Percentiles rank a stretch among this genome's conserved stretches.
Evolutionary conservation across 2,113 vertebrate species (phyloP).

Genomic region (Rhea pennata): DNA sequence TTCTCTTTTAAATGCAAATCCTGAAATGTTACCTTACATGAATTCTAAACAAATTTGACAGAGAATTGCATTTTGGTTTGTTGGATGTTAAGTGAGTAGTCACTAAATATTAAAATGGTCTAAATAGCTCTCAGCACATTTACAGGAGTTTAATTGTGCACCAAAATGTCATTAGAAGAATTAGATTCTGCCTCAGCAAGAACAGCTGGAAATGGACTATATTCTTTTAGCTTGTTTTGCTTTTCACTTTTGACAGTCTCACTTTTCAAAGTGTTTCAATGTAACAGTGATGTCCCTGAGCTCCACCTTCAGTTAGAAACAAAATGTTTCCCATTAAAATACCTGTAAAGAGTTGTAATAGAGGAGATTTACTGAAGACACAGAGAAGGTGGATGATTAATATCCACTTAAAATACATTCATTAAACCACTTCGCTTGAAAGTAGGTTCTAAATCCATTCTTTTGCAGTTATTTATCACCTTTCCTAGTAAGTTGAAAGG

Average conservation of each 20-base stretch:
- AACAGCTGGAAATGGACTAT: slow-evolving; percentile 5
- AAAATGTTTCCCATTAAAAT: neutral
- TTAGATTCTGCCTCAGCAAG: slow-evolving; percentile 15
- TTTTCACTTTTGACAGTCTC: neutral
- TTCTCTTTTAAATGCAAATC: neutral
- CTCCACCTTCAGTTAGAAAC: neutral
- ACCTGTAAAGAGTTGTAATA: neutral
- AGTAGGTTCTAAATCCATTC: neutral
- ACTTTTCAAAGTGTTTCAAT: neutral
- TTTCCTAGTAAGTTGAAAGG: neutral
- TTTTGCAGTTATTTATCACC: slow-evolving; percentile 4
- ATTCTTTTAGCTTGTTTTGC: neutral
- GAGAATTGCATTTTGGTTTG: neutral
- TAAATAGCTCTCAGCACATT: neutral
- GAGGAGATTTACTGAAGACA: neutral
- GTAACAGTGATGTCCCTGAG: neutral
- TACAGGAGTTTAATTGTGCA: neutral
- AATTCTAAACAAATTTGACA: slow-evolving; percentile 15
- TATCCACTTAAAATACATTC: neutral
- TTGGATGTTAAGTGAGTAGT: neutral
- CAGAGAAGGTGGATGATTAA: slow-evolving; percentile 20
- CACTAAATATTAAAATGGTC: neutral
- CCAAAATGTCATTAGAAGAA: neutral
- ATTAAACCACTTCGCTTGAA: neutral
- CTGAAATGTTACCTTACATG: neutral